phyloP scores from a whole-genome alignment of 2,888 invertebrate species.

The Cinara cedri region DNA sequence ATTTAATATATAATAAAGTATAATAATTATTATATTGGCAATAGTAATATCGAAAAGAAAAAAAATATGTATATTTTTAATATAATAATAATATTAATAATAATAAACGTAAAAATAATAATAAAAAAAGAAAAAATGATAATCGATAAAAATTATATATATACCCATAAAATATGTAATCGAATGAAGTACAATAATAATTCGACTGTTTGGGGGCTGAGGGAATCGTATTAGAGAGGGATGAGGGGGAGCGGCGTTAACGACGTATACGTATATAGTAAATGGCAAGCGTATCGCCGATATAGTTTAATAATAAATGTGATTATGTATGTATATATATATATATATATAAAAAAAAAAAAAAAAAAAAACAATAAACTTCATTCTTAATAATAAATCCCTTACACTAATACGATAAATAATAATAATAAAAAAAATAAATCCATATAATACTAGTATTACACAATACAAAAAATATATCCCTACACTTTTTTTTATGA shows the following conservation, averaged over 20 bases:
- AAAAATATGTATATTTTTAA: background rate
- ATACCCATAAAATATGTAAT: too few relatives aligned
- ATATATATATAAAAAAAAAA: background rate
- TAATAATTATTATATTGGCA: too few relatives aligned
- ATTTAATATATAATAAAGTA: too few relatives aligned
- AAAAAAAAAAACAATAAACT: slow-evolving; percentile 22
- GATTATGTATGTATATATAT: too few relatives aligned
- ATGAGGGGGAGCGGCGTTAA: too few relatives aligned
- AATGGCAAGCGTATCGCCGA: slow-evolving; percentile 51
- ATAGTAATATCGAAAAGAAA: too few relatives aligned
- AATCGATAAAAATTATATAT: background rate
- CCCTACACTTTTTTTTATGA: too few relatives aligned
- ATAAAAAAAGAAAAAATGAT: slow-evolving; percentile 1
- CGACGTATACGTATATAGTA: slow-evolving; percentile 49
- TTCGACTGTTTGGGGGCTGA: background rate
- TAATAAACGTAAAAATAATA: background rate
- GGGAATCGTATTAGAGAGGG: too few relatives aligned
- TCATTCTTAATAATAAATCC: too few relatives aligned
- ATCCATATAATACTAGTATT: background rate
- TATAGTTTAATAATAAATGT: slow-evolving; percentile 1
- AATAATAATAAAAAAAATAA: slow-evolving; percentile 22
- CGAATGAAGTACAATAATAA: slow-evolving; percentile 23
- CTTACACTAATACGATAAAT: slow-evolving; percentile 8
- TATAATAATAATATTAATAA: slow-evolving; percentile 6
- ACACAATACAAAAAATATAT: slow-evolving; percentile 13